Evolutionary conservation across 2,888 invertebrate genomes (phyloP), one percentile per base, ranked within the genome.

Genomic region (Blastobasis lacticolella): DNA sequence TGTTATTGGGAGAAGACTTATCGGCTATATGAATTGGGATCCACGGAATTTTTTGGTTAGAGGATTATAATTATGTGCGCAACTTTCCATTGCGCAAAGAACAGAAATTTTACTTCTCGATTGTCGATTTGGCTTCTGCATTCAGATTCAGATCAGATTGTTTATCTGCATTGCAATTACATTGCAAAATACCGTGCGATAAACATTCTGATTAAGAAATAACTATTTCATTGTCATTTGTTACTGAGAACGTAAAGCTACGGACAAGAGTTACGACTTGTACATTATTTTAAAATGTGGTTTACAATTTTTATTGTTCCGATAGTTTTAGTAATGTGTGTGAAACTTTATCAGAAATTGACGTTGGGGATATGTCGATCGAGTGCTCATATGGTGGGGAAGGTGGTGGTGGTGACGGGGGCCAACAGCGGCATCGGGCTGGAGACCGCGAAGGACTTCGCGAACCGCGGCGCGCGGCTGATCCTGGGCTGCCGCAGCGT

Each of bases 341-440:
- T 78, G 49, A 85, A 79, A 69, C 59, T 83, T 50, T 87, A 83
- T 61, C 83, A 84, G 60, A 87, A 86, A 67, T 58, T 87, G 47
- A 79, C 83, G 10, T 71, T 77, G 46, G 81, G 81, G 51, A 73
- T 84, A 62, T 88, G 88, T 61, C 73, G 71, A 52, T 78, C 79
- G 41, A 84, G 79, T 70, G 81, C 78, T 49, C 86, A 87, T 53
- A 80, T 88, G 80, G 82, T 85, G 4, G 87, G 85, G 9, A 86
- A 86, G 75, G 82, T 84, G 6, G 86, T 82, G 48, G 74, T 88
- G 59, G 75, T 88, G 58, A 87, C 88, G 0, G 88, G 87, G 23
- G 87, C 81, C 1, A 87, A 86, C 51, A 69, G 86, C 64, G 90
- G 90, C 1, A 80, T 90, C 23, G 90, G 90, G 4, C 71, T 88